Conservation (phyloP, 2,888 invertebrate genomes). For the Tineola bisselliella region DNA sequence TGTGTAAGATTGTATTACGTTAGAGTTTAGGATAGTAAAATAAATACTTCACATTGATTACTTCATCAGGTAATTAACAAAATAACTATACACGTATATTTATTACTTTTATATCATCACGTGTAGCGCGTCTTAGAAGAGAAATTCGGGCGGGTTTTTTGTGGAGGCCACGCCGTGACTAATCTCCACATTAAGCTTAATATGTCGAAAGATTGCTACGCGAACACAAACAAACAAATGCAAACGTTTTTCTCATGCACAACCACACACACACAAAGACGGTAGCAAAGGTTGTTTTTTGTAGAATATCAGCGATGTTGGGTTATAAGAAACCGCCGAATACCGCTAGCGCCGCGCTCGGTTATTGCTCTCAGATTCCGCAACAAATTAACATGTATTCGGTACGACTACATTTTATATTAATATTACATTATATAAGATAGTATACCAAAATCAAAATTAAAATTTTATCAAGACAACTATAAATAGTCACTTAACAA, state of each 20-base stretch:
- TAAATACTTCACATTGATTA: background rate
- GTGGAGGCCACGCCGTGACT: conserved; percentile 45
- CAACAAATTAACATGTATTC: conserved; percentile 69
- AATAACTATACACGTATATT: background rate
- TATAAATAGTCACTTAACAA: background rate
- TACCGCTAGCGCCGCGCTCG: conserved; percentile 60
- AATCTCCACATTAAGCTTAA: conserved; percentile 48
- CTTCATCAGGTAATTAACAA: background rate
- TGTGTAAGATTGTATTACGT: too few relatives aligned
- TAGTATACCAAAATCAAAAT: background rate
- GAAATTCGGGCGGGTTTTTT: conserved; percentile 28
- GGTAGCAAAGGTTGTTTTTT: conserved; percentile 42
- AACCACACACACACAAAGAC: conserved; percentile 15
- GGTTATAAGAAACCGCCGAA: conserved; percentile 40
- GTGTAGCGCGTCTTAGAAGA: conserved; percentile 10
- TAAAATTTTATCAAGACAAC: background rate
- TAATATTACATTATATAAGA: conserved; percentile 13
- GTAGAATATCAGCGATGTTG: conserved; percentile 47
- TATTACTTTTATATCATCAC: conserved; percentile 4
- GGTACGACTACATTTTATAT: conserved; percentile 60
- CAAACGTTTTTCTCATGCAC: conserved; percentile 15
- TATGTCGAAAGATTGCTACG: conserved; percentile 42
- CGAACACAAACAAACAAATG: conserved; percentile 32
- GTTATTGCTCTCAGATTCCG: conserved; percentile 68
- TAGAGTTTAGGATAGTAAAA: too few relatives aligned